Evolutionary conservation across 2,797 vertebrate genomes (phyloP).

Genomic region (Avahi laniger): DNA sequence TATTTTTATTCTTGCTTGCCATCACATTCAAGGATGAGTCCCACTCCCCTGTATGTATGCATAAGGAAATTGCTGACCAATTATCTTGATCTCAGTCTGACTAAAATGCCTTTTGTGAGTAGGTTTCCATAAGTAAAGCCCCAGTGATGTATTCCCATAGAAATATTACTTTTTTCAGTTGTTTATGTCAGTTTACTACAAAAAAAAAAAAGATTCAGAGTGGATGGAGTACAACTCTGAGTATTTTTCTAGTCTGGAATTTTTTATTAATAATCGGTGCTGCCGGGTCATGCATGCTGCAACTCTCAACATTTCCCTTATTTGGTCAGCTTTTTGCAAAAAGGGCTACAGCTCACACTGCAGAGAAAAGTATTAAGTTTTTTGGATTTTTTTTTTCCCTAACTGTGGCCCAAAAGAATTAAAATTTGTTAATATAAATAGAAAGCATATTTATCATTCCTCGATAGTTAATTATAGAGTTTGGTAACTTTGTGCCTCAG

Average conservation of each 20-base stretch:
- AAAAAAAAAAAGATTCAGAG: slow-evolving; percentile 62
- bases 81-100: not conserved
- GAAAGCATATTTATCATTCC: slow-evolving; percentile 62
- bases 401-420: slow-evolving; percentile 62
- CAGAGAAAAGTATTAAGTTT: not conserved
- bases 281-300: slow-evolving; percentile 43
- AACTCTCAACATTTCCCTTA: slow-evolving; percentile 53
- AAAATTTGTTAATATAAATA: slow-evolving; percentile 66
- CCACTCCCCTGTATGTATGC: not conserved
- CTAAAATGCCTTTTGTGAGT: slow-evolving; percentile 46
- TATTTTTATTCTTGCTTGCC: not conserved
- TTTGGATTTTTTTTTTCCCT: not conserved
- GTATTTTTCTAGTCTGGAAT: slow-evolving; percentile 78
- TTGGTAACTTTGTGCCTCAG: slow-evolving; percentile 77
- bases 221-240: slow-evolving; percentile 64
- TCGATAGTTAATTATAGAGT: slow-evolving; percentile 65
- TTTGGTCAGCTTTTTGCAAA: slow-evolving; percentile 58
- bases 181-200: slow-evolving; percentile 57
- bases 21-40: not conserved
- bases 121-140: slow-evolving; percentile 52
- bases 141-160: slow-evolving; percentile 45
- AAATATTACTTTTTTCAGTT: slow-evolving; percentile 44
- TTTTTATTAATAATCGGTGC: slow-evolving; percentile 63
- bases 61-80: not conserved
- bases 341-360: slow-evolving; percentile 56